Evolutionary conservation across 2,888 invertebrate species (phyloP), one percentile per base, ranked within the genome.

Genomic region (Acrocera orbiculus): DNA sequence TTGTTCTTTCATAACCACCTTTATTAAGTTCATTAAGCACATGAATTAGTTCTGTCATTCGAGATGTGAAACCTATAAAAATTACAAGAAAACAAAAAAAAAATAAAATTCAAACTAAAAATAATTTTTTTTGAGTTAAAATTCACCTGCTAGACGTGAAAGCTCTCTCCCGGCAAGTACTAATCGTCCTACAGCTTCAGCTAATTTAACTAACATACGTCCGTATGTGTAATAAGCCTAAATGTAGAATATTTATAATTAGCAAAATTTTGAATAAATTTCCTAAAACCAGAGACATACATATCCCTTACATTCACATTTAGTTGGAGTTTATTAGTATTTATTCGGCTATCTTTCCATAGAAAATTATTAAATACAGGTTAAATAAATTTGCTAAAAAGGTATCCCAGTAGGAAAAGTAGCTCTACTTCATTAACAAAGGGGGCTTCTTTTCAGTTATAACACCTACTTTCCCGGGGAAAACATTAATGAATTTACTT

Each of bases 141-240:
- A 6, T 35, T 39, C 42, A 1, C 93, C 96, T 16, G 95, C 89
- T 39, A 96, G 62, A 42, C 89, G 71, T 10, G 92, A 90, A 62
- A 98, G 67, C 58, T 98, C 95, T 34, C 95, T 69, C 0, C 95
- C 95, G 2, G 96, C 95, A 42, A 95, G 64, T 3, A 96, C 90
- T 29, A 96, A 65, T 25, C 96, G 71, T 0, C 96, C 96, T 47
- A 96, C 89, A 4, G 96, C 95, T 60, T 95, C 93, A 4, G 96
- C 95, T 64, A 98, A 69, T 52, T 93, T 92, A n/a, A 61, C 52
- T 42, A 61, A 40, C 60, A 61, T 61, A 24, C 96, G 71, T 0
- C 96, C 98, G 62, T 86, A 92, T 13, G 89, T 87, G 62, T 98
- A 98, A 58, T 98, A 98, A 45, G 80, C 75, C 77, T 82, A 53